Percentiles rank a stretch among this genome's conserved stretches.
phyloP scores from a whole-genome alignment of 2,113 vertebrate genomes.

The Epinephelus cyanopodus region DNA sequence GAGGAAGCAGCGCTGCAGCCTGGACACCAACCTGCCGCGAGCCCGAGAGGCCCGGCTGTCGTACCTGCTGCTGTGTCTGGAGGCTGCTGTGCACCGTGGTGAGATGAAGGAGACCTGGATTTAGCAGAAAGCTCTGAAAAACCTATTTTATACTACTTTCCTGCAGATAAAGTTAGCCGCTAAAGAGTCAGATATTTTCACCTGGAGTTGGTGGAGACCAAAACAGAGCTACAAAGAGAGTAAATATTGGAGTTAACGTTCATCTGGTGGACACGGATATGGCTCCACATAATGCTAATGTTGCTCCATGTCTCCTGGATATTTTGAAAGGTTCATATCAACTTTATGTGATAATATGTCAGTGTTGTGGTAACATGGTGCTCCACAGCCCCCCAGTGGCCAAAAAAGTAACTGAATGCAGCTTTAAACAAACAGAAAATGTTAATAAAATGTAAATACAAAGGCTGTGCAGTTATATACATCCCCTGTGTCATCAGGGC shows the following conservation, averaged over 20 bases:
- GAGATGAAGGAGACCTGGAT: background rate
- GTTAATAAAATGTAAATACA: background rate
- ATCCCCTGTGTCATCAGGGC: background rate
- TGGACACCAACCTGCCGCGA: slow-evolving; percentile 93
- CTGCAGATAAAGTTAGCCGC: background rate
- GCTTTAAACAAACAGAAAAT: background rate
- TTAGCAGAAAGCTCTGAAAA: background rate
- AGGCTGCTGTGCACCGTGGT: slow-evolving; percentile 96
- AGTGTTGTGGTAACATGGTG: background rate
- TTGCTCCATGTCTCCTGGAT: background rate
- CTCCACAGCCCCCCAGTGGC: background rate
- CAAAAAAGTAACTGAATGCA: background rate
- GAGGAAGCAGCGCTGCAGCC: slow-evolving; percentile 94
- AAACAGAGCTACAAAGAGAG: background rate
- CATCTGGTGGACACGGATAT: background rate
- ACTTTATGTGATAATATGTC: background rate
- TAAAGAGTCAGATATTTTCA: background rate
- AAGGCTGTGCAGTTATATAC: no score
- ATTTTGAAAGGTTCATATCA: background rate
- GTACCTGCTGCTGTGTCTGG: slow-evolving; percentile 95
- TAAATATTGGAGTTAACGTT: background rate
- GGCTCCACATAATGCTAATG: background rate
- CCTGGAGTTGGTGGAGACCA: background rate
- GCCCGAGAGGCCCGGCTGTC: slow-evolving; percentile 95
- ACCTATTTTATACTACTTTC: no score